A percentile compares a stretch with the other conserved stretches of the same genome.
Evolutionary conservation across 2,888 invertebrate genomes (phyloP).

Genomic region (Drosophila anomelani): DNA sequence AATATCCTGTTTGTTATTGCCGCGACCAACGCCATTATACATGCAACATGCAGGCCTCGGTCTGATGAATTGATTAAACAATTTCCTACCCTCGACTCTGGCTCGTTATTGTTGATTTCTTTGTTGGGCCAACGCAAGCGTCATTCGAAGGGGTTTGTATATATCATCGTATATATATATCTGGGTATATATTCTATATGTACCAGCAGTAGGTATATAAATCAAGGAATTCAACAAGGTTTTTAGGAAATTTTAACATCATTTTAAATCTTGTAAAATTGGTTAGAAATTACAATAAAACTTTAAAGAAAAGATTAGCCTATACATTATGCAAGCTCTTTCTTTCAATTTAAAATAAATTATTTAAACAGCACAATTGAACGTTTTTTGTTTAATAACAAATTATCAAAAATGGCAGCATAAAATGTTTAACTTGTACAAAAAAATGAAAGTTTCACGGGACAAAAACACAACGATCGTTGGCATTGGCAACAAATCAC

Average conservation of each 20-base stretch:
- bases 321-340: too few relatives aligned
- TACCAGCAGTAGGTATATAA: not conserved
- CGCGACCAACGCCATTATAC: constrained; percentile 52
- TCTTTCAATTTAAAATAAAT: too few relatives aligned
- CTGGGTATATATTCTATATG: not conserved
- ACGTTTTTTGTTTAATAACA: too few relatives aligned
- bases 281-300: too few relatives aligned
- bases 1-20: constrained; percentile 81
- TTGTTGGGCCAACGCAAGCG: not conserved
- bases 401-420: too few relatives aligned
- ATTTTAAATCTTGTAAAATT: not conserved
- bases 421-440: not conserved
- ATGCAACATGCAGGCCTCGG: constrained; percentile 52
- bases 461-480: constrained; percentile 43
- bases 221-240: not conserved
- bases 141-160: not conserved
- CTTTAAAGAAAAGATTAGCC: too few relatives aligned
- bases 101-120: constrained; percentile 35
- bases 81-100: constrained; percentile 65
- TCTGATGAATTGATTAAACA: constrained; percentile 80
- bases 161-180: not conserved
- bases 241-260: not conserved
- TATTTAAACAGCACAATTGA: too few relatives aligned
- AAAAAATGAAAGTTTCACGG: not conserved
- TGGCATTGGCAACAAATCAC: constrained; percentile 81